phyloP scores from a whole-genome alignment of 2,888 invertebrate species.

The Eudasyphora cyanicolor region DNA sequence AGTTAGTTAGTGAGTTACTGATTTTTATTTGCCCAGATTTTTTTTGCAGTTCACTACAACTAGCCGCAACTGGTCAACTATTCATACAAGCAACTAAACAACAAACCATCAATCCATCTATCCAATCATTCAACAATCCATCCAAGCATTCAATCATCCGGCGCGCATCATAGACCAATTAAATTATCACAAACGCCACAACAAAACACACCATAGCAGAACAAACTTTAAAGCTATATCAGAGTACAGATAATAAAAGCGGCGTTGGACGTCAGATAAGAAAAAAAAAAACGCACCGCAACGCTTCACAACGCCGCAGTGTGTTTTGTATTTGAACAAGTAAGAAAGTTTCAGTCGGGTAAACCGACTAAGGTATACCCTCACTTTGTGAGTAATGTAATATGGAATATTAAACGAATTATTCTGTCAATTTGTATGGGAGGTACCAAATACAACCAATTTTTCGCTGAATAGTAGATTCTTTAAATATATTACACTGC shows the following conservation, averaged over 20 bases:
- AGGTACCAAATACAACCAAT: no score
- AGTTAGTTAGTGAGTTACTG: conserved; percentile 30
- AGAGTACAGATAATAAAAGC: not conserved
- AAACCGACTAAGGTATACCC: no score
- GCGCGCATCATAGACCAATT: conserved; percentile 55
- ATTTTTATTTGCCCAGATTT: not conserved
- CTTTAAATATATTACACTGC: no score
- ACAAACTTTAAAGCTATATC: not conserved
- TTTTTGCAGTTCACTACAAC: no score
- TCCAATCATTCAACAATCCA: not conserved
- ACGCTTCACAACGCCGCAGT: conserved; percentile 11
- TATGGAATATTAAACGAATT: no score
- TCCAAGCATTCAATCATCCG: conserved; percentile 28
- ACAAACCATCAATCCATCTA: not conserved
- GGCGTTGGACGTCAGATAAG: not conserved
- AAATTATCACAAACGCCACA: conserved; percentile 59
- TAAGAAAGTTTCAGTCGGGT: no score
- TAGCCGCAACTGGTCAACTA: conserved; percentile 14
- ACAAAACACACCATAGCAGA: conserved; percentile 6
- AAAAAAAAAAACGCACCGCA: not conserved
- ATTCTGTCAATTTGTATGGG: no score
- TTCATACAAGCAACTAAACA: not conserved
- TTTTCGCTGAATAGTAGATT: no score
- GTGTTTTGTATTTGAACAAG: conserved; percentile 34
- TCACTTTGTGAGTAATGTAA: no score